A percentile compares a stretch with the other conserved stretches of the same genome.
phyloP scores from a whole-genome alignment of 2,888 invertebrate genomes.

The Ypsolopha sequella region DNA sequence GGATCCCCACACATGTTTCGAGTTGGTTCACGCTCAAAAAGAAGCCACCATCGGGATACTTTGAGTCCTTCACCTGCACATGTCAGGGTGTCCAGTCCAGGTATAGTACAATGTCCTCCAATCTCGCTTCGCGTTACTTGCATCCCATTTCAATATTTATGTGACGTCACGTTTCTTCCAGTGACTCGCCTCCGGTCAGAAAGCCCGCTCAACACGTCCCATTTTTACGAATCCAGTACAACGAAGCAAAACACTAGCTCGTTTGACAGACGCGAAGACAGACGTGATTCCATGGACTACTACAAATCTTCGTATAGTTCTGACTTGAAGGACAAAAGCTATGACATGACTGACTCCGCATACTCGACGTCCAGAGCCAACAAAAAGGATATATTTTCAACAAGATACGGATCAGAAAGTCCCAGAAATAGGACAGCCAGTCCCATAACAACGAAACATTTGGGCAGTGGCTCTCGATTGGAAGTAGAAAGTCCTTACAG shows the following conservation, averaged over 20 bases:
- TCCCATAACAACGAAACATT: constrained; percentile 65
- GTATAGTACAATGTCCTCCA: constrained; percentile 19
- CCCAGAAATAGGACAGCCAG: constrained; percentile 57
- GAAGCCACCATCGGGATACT: constrained; percentile 39
- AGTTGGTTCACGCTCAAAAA: constrained; percentile 80
- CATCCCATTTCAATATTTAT: background rate
- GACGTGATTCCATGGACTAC: constrained; percentile 52
- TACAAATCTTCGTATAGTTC: constrained; percentile 51
- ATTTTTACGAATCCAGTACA: constrained; percentile 45
- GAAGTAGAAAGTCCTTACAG: constrained; percentile 58
- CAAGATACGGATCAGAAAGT: constrained; percentile 55
- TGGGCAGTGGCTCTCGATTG: constrained; percentile 60
- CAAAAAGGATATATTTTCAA: constrained; percentile 40
- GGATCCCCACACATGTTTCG: constrained; percentile 91
- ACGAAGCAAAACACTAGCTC: constrained; percentile 47
- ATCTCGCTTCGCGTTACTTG: too few species aligned
- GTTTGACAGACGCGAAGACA: constrained; percentile 54
- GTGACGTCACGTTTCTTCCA: constrained; percentile 22
- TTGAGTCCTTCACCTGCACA: constrained; percentile 62
- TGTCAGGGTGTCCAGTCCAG: constrained; percentile 65
- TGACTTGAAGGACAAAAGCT: constrained; percentile 53
- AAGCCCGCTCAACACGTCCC: constrained; percentile 57
- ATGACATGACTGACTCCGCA: constrained; percentile 44
- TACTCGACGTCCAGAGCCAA: constrained; percentile 51
- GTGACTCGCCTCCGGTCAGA: constrained; percentile 57